Evolutionary conservation across 2,888 invertebrate genomes (phyloP), one percentile per base, ranked within the genome.

Genomic region (Dastarcus helophoroides): DNA sequence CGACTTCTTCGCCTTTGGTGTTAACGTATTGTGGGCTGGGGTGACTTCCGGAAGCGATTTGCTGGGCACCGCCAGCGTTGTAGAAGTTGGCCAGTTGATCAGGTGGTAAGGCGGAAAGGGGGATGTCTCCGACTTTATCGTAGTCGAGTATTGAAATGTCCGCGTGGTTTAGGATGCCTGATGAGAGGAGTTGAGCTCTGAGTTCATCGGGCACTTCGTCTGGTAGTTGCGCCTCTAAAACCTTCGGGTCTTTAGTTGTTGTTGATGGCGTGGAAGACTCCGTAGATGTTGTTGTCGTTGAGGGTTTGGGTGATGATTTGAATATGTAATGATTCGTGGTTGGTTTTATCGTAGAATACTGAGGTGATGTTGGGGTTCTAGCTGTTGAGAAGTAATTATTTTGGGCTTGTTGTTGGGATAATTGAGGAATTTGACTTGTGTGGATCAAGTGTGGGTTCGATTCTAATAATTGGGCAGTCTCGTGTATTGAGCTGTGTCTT

Each of bases 121-220:
- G 79, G 31, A 84, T 84, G 39, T 84, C 86, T 15, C 88, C 86
- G 22, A 85, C 77, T 65, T 88, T 86, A 50, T 88, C 86, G 47
- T 88, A 88, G 60, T 88, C 86, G 35, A 88, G 62, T 26, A 89
- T 72, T 42, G 88, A 86, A 36, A 89, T 88, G 46, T 88, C 83
- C 24, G 88, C 88, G 50, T 88, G 84, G 43, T 82, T 80, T 32
- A 89, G 63, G 45, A 89, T 88, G 21, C 89, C 89, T 0, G 88
- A 88, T 27, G 81, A 78, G 25, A 88, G 60, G 3, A 89, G 62
- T 48, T 89, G 88, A 52, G 84, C 73, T 22, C 86, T 69, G 25
- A 89, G 67, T 46, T 89, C 88, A 41, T 85, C 86, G 3, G 89
- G 89, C 4, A 88, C 86, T 65, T 89, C 88, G 47, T 85, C 86